Evolutionary conservation across 2,888 invertebrate species (phyloP).

Genomic region (Oscheius sp.): DNA sequence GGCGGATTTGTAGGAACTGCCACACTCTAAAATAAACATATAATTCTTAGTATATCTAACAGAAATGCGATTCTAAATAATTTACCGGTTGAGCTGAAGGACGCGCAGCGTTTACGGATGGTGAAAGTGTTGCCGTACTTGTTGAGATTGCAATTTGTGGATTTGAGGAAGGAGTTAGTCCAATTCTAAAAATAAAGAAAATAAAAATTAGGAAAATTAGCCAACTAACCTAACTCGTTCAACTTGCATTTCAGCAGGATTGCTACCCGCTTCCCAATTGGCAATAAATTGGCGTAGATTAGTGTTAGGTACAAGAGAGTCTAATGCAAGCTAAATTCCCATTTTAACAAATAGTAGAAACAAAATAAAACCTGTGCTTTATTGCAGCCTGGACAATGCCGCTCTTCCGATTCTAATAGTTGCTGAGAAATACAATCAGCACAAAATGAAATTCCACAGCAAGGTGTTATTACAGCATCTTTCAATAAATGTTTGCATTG

Average conservation of each 20-base stretch:
- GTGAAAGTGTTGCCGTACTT: not conserved
- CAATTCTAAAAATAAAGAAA: constrained; percentile 16
- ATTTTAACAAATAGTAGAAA: too few relatives aligned
- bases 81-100: not conserved
- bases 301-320: constrained; percentile 63
- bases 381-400: constrained; percentile 54
- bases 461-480: constrained; percentile 96
- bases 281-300: constrained; percentile 58
- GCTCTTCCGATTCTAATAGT: constrained; percentile 53
- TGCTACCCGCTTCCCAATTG: constrained; percentile 40
- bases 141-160: not conserved
- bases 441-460: constrained; percentile 97
- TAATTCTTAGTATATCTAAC: not conserved
- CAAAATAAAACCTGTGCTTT: constrained; percentile 14
- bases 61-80: not conserved
- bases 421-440: constrained; percentile 83
- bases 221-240: not conserved
- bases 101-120: not conserved
- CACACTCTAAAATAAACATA: not conserved
- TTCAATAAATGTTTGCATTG: constrained; percentile 85
- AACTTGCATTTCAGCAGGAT: not conserved
- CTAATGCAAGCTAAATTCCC: constrained; percentile 44
- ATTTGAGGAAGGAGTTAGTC: constrained; percentile 7
- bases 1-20: not conserved
- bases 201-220: not conserved